These are phyloP conservation scores for Drosophila parvula DNA, from an alignment of 1,140 invertebrate species.

Conservation along the genomic window DNA sequence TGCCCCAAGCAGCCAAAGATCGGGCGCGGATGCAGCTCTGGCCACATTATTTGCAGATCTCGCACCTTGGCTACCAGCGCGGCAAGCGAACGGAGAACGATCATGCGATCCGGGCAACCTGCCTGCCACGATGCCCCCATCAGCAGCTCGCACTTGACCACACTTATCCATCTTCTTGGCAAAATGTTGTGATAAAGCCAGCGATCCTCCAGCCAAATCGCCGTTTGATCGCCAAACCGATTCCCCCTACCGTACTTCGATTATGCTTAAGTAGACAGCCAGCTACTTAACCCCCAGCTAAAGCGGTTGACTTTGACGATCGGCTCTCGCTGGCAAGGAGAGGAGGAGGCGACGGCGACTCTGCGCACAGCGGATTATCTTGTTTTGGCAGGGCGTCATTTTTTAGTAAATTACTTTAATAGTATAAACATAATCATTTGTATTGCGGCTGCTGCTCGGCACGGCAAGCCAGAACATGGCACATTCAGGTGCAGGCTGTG, in stretches of 20 bases:
- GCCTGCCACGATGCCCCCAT: constrained; percentile 28
- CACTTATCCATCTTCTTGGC: constrained; percentile 68
- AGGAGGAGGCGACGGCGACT: constrained; percentile 9
- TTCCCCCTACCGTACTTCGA: constrained; percentile 61
- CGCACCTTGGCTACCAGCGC: constrained; percentile 67
- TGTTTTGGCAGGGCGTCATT: constrained; percentile 71
- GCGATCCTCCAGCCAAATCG: constrained; percentile 28
- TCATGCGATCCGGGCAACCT: constrained; percentile 20
- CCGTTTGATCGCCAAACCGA: constrained; percentile 21
- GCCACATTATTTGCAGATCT: constrained; percentile 78
- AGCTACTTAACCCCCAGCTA: constrained; percentile 80
- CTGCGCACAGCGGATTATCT: constrained; percentile 49
- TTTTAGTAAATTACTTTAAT: constrained; percentile 82
- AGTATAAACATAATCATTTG: constrained; percentile 83
- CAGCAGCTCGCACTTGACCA: constrained; percentile 72
- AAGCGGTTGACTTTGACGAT: constrained; percentile 79
- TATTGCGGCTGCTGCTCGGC: constrained; percentile 67
- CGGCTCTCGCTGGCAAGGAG: constrained; percentile 16
- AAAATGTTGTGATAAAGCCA: constrained; percentile 72
- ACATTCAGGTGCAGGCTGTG: constrained; percentile 23
- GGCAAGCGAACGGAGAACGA: constrained; percentile 16
- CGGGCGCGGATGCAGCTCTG: constrained; percentile 12
- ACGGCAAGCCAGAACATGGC: constrained; percentile 41
- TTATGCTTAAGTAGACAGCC: constrained; percentile 80
- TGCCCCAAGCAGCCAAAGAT: constrained; percentile 10